These are phyloP conservation scores for Himalopsyche kuldschensis DNA, from an alignment of 2,888 invertebrate species.

Conservation along the genomic window DNA sequence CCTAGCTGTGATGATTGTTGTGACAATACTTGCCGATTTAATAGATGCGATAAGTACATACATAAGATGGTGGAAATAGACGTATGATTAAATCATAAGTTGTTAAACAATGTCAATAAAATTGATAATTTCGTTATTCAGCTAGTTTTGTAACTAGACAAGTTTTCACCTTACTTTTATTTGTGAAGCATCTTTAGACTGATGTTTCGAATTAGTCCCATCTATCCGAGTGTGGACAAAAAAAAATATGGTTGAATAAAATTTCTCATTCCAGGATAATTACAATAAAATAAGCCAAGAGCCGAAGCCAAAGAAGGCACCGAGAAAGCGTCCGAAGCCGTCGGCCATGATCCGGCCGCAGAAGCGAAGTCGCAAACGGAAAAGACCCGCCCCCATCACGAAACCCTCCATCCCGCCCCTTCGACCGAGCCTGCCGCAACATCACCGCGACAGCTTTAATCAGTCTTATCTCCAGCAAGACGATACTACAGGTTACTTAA, in stretches of 20 bases:
- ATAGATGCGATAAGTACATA: no score
- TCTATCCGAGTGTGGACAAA: background rate
- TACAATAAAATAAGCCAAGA: constrained; percentile 77
- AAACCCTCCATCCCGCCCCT: constrained; percentile 28
- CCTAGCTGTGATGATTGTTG: no score
- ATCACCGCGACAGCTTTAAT: background rate
- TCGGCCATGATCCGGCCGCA: constrained; percentile 59
- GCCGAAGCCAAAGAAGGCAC: constrained; percentile 73
- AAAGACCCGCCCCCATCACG: constrained; percentile 43
- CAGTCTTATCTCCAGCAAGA: constrained; percentile 26
- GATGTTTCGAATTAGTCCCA: background rate
- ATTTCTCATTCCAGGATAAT: constrained; percentile 65
- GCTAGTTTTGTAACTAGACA: no score
- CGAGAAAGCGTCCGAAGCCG: constrained; percentile 63
- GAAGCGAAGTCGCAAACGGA: constrained; percentile 60
- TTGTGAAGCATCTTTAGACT: background rate
- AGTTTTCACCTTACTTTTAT: no score
- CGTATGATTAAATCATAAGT: no score
- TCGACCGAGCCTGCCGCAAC: background rate
- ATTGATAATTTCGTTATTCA: no score
- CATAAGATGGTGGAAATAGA: no score
- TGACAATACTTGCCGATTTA: no score
- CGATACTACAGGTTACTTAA: constrained; percentile 17
- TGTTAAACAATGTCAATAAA: no score
- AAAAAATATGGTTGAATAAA: background rate